Base-by-base conservation (phyloP, 2,113 vertebrate genomes). In the Embiotoca jacksoni region DNA sequence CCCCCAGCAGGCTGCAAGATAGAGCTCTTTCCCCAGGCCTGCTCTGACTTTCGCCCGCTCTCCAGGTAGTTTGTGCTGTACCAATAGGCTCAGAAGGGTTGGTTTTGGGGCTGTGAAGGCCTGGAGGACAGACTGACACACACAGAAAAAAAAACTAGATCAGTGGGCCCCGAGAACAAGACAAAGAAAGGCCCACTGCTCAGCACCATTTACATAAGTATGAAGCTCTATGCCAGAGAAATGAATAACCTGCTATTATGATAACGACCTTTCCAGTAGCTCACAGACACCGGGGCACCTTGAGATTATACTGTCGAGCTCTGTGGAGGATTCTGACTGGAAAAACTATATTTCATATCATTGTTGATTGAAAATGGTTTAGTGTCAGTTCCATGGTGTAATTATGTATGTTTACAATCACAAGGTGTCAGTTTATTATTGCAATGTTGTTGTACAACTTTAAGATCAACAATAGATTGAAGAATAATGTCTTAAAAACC, bases 11-110 rank as follows among this genome's bases (percentile, higher is more conserved):
- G 86, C 85, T 85, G 75, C 80, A 62, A 88, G 88, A 80, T 81
- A 82, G 82, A 82, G 49, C 84, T 87, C 60, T 90, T 67, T 91
- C 94, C 90, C 66, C 74, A 72, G 92, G 93, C 88, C 73, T 63
- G 72, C 82, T 86, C 81, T 91, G 87, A 93, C 92, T 91, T 92
- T 93, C 84, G 90, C 35, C 72, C 15, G 65, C 50, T 86, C 86
- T 90, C 61, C 81, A 83, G 88, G 91, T 80, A 81, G 80, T 52
- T 75, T 85, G 68, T 49, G 37, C 81, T 78, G 65, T 82, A 90
- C 80, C 83, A 84, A 52, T 78, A 81, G 70, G 71, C 78, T 88
- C 80, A 78, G 59, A 80, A 64, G 68, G 79, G 77, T 71, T 88
- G 58, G 84, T 91, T 89, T 79, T 33, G 80, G 90, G 88, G 73